These are phyloP conservation scores for Oreochromis niloticus DNA, from an alignment of 2,113 vertebrate species.

Conservation along the genomic window DNA sequence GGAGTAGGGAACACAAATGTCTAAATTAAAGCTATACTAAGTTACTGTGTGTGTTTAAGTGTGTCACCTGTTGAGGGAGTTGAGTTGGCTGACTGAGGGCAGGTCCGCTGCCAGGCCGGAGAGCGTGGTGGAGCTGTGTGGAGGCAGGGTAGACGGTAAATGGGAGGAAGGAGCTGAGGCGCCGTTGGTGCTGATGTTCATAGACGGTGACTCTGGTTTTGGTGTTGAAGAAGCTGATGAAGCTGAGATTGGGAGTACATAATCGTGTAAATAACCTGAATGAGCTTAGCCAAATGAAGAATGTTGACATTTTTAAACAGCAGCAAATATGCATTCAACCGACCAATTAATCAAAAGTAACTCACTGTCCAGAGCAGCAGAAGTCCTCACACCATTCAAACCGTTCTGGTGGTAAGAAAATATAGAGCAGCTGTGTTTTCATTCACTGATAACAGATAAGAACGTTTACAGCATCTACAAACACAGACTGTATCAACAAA, in stretches of 20 bases:
- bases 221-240: conserved; percentile 77
- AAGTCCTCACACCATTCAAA: conserved; percentile 79
- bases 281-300: not conserved
- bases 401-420: conserved; percentile 79
- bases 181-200: conserved; percentile 70
- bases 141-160: conserved; percentile 71
- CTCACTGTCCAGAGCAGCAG: conserved; percentile 86
- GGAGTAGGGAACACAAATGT: not conserved
- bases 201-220: conserved; percentile 81
- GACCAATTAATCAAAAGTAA: conserved; percentile 4
- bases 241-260: conserved; percentile 55
- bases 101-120: conserved; percentile 79
- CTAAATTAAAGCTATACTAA: not conserved
- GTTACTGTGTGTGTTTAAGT: not conserved
- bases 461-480: not conserved
- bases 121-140: conserved; percentile 72
- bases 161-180: conserved; percentile 72
- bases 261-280: not conserved
- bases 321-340: not conserved
- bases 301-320: not conserved
- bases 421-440: not conserved
- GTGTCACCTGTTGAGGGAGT: conserved; percentile 81
- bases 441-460: not conserved
- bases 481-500: not conserved
- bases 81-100: conserved; percentile 76